Conservation (phyloP, 2,888 invertebrate species). For the Barypeithes pellucidus region DNA sequence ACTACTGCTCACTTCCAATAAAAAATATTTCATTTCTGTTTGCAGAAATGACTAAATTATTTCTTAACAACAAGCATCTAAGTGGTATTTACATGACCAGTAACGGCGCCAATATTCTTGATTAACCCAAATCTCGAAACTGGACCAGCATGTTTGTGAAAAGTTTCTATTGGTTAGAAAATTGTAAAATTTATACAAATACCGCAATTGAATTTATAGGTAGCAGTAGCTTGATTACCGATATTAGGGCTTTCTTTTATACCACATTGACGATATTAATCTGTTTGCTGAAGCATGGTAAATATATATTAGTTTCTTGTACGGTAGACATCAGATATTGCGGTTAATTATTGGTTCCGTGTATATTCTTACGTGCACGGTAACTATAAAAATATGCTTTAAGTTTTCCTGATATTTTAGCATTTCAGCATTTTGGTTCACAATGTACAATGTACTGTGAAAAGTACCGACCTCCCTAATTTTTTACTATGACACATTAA, state of each 20-base stretch:
- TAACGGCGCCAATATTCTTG: not conserved
- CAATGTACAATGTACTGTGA: too few relatives aligned
- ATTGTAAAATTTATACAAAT: not conserved
- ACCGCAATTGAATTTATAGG: not conserved
- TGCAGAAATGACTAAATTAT: not conserved
- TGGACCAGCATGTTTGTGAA: conserved; percentile 3
- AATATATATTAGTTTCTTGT: conserved; percentile 9
- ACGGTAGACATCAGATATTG: not conserved
- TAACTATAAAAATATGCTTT: not conserved
- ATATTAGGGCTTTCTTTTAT: conserved; percentile 12
- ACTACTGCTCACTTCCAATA: too few relatives aligned
- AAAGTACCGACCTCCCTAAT: too few relatives aligned
- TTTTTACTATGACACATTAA: too few relatives aligned
- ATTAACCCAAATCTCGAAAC: conserved; percentile 1
- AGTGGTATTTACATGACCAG: not conserved
- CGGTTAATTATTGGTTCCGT: not conserved
- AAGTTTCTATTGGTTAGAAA: conserved; percentile 15
- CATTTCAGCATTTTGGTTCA: too few relatives aligned
- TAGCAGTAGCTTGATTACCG: conserved; percentile 3
- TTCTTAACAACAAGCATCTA: not conserved
- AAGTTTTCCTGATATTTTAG: too few relatives aligned
- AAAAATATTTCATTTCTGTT: too few relatives aligned
- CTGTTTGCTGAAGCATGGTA: not conserved
- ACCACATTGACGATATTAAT: conserved; percentile 11
- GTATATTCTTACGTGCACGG: too few relatives aligned